Evolutionary conservation across 2,888 invertebrate genomes (phyloP).

Genomic region (Hydropsyche betteni): DNA sequence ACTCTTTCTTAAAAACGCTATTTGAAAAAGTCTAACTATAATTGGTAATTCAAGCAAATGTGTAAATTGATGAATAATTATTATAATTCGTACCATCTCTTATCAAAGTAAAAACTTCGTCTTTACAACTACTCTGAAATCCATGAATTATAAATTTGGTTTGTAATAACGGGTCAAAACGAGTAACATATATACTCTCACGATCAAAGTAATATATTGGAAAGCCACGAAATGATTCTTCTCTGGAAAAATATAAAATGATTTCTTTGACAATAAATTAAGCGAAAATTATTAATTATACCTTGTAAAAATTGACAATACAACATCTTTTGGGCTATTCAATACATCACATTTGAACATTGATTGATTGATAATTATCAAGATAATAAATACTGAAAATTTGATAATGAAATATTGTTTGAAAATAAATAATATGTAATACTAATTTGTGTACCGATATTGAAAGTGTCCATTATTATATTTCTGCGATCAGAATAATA

Average conservation of each 20-base stretch:
- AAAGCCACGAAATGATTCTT: not conserved
- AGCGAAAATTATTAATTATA: not conserved
- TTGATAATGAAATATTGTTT: too few species aligned
- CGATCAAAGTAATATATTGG: not conserved
- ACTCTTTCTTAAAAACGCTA: constrained; percentile 41
- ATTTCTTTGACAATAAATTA: too few species aligned
- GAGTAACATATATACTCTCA: constrained; percentile 14
- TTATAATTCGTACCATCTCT: constrained; percentile 35
- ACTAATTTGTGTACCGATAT: too few species aligned
- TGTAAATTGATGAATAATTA: not conserved
- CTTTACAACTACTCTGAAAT: constrained; percentile 45
- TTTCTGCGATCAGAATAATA: too few species aligned
- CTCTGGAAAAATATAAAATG: constrained; percentile 3
- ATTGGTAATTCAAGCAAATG: not conserved
- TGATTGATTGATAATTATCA: too few species aligned
- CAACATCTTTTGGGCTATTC: not conserved
- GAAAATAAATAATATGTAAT: too few species aligned
- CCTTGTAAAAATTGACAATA: not conserved
- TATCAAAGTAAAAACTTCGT: constrained; percentile 42
- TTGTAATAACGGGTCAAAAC: constrained; percentile 38
- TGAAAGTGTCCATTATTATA: too few species aligned
- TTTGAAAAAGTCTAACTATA: not conserved
- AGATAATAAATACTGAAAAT: too few species aligned
- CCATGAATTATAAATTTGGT: constrained; percentile 48
- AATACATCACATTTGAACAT: too few species aligned